Percentiles rank a stretch among this genome's conserved stretches.
These are phyloP conservation scores for Chrysocyon brachyurus DNA, from an alignment of 2,797 vertebrate species.

Conservation along the genomic window DNA sequence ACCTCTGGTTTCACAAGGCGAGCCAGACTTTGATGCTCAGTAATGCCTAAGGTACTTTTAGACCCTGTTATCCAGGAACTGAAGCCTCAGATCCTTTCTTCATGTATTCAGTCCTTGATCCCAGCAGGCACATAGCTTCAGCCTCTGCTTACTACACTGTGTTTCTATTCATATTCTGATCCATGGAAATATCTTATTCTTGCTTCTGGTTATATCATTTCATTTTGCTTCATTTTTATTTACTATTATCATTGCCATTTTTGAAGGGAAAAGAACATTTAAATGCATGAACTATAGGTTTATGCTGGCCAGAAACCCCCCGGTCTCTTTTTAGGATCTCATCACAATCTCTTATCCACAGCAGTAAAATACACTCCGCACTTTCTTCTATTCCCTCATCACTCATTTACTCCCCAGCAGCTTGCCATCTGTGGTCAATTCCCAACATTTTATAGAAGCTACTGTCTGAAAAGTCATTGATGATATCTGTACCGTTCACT, in stretches of 20 bases:
- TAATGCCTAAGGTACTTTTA: not conserved
- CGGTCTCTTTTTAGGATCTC: not conserved
- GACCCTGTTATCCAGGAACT: not conserved
- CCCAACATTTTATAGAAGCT: not conserved
- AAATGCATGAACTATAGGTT: not conserved
- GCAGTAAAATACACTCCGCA: not conserved
- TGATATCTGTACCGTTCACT: not conserved
- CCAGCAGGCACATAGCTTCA: not conserved
- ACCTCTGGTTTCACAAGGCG: not conserved
- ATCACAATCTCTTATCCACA: not conserved
- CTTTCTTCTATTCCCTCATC: not conserved
- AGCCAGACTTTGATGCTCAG: not conserved
- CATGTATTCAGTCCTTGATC: not conserved
- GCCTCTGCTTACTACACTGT: not conserved
- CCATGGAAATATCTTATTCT: not conserved
- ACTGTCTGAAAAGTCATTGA: not conserved
- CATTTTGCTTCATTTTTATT: slow-evolving; percentile 5
- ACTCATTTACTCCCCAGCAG: not conserved
- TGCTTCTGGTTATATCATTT: not conserved
- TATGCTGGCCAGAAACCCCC: not conserved
- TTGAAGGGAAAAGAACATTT: not conserved
- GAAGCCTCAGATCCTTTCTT: not conserved
- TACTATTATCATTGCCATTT: not conserved
- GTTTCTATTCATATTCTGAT: not conserved
- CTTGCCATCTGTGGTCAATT: not conserved